Percentiles rank a stretch among this genome's conserved stretches.
These are phyloP conservation scores for Tyrannus savana DNA, from an alignment of 2,113 vertebrate genomes.

Conservation along the genomic window DNA sequence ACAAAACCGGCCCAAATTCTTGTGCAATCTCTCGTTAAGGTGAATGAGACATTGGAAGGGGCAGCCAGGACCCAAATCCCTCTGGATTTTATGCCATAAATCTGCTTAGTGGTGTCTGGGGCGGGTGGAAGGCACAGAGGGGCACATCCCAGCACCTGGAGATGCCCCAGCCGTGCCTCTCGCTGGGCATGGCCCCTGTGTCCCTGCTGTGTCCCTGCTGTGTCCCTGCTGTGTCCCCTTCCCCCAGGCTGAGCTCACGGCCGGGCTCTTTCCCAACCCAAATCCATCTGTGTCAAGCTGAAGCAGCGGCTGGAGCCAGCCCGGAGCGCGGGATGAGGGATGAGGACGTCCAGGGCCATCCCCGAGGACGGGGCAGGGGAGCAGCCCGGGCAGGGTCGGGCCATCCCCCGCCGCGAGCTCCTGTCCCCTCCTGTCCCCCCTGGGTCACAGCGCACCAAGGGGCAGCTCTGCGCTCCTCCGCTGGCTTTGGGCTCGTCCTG, in stretches of 20 bases:
- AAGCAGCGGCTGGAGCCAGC: neutral
- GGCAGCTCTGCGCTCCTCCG: rapidly evolving
- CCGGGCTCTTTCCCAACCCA: neutral
- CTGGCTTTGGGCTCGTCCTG: rapidly evolving
- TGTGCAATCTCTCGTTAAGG: rapidly evolving
- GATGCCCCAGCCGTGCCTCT: neutral
- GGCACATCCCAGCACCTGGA: neutral
- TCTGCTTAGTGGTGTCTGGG: rapidly evolving
- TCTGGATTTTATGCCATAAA: rapidly evolving
- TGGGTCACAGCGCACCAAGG: neutral
- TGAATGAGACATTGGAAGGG: rapidly evolving
- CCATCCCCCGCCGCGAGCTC: rapidly evolving
- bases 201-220: neutral
- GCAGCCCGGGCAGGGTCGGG: neutral
- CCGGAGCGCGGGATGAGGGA: rapidly evolving
- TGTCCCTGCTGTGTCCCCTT: neutral
- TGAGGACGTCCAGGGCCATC: neutral
- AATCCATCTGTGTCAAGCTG: neutral
- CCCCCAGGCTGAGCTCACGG: neutral
- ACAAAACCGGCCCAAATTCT: neutral
- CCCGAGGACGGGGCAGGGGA: neutral
- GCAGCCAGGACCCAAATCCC: neutral
- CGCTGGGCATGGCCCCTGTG: rapidly evolving
- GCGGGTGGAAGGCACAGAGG: neutral
- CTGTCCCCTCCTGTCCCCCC: neutral